phyloP scores from a whole-genome alignment of 2,888 invertebrate species.

The Macroteleia sp. region DNA sequence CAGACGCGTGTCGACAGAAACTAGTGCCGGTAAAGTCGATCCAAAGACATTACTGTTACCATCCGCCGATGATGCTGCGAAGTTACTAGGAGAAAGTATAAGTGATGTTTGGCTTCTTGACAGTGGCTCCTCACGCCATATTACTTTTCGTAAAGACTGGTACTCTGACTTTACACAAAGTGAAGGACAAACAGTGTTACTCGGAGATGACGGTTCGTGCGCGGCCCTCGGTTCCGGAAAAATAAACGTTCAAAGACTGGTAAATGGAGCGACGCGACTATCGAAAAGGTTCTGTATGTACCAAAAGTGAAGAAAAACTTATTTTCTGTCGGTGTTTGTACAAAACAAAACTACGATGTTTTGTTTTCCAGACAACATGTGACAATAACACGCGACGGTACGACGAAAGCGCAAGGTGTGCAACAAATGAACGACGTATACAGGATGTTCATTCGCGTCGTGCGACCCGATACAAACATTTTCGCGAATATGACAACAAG shows the following conservation, averaged over 20 bases:
- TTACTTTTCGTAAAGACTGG: conserved; percentile 49
- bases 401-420: not conserved
- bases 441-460: conserved; percentile 5
- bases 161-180: conserved; percentile 36
- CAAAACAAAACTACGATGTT: not conserved
- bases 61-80: no score
- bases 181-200: conserved; percentile 21
- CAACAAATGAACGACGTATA: conserved; percentile 8
- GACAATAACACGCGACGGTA: not conserved
- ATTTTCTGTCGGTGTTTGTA: conserved; percentile 32
- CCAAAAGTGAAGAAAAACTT: conserved; percentile 29
- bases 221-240: not conserved
- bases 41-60: not conserved
- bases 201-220: conserved; percentile 51
- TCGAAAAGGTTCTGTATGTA: conserved; percentile 32
- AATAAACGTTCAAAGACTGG: conserved; percentile 16
- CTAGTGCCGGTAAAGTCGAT: not conserved
- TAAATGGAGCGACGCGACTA: conserved; percentile 1
- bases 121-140: conserved; percentile 1
- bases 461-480: not conserved
- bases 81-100: no score
- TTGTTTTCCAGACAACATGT: not conserved
- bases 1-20: not conserved
- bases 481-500: not conserved
- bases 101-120: conserved; percentile 13